These are phyloP conservation scores for Agriopis leucophaearia DNA, from an alignment of 2,888 invertebrate genomes.

Conservation along the genomic window DNA sequence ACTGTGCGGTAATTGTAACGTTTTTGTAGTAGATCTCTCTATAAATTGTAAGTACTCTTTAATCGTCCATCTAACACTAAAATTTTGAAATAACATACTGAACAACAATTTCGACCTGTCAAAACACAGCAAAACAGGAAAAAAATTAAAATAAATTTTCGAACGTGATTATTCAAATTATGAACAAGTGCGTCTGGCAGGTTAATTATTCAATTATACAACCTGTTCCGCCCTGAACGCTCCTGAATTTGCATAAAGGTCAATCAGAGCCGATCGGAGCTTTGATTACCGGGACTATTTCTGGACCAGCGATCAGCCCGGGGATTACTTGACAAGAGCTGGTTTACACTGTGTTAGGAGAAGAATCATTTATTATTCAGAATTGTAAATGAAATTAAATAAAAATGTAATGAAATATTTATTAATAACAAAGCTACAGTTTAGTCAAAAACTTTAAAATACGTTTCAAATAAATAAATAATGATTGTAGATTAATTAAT, in stretches of 20 bases:
- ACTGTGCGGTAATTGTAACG: too few species aligned
- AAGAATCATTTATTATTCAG: neutral
- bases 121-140: conserved; percentile 20
- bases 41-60: too few species aligned
- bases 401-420: neutral
- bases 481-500: too few species aligned
- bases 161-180: conserved; percentile 48
- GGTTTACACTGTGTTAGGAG: conserved; percentile 3
- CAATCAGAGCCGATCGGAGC: conserved; percentile 70
- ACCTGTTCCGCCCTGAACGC: conserved; percentile 58
- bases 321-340: conserved; percentile 53
- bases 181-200: conserved; percentile 64
- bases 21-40: too few species aligned
- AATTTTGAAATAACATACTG: neutral
- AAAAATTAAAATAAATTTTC: conserved; percentile 35
- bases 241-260: conserved; percentile 77
- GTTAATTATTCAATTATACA: conserved; percentile 78
- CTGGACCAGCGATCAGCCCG: conserved; percentile 36
- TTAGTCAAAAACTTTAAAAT: too few species aligned
- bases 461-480: too few species aligned
- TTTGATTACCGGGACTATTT: conserved; percentile 63
- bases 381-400: neutral
- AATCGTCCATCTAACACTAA: too few species aligned
- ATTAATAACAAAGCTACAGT: too few species aligned
- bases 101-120: conserved; percentile 20